Evolutionary conservation across 2,797 vertebrate species (phyloP).

Genomic region (Gadopsis marmoratus): DNA sequence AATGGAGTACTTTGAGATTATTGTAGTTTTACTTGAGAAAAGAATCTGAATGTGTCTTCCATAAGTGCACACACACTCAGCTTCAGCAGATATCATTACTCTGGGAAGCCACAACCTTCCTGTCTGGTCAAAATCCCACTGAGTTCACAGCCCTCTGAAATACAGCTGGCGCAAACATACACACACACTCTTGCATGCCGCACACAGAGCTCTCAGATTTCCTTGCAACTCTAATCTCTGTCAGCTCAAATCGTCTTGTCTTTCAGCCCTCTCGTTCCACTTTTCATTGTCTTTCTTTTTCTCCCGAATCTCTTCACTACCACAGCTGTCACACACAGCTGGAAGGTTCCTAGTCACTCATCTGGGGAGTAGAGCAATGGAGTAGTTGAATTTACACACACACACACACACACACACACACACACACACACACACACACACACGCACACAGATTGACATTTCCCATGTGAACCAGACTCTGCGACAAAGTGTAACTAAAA

Average conservation of each 20-base stretch:
- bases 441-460: constrained; percentile 31
- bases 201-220: constrained; percentile 62
- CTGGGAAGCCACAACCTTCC: constrained; percentile 47
- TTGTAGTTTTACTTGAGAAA: constrained; percentile 7
- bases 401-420: constrained; percentile 25
- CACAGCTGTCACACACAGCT: constrained; percentile 84
- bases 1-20: not conserved
- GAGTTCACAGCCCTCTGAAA: constrained; percentile 41
- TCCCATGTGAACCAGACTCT: constrained; percentile 72
- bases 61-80: not conserved
- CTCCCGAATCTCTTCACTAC: constrained; percentile 13
- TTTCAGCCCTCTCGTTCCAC: constrained; percentile 50
- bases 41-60: not conserved
- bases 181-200: constrained; percentile 13
- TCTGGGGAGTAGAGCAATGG: constrained; percentile 44
- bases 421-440: constrained; percentile 25
- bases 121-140: constrained; percentile 13
- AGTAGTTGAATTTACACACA: constrained; percentile 31
- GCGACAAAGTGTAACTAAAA: constrained; percentile 63
- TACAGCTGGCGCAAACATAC: constrained; percentile 39
- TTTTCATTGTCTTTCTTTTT: constrained; percentile 12
- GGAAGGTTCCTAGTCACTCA: constrained; percentile 59
- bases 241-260: constrained; percentile 66
- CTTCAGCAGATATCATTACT: constrained; percentile 54
- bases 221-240: constrained; percentile 59